Evolutionary conservation across 2,888 invertebrate species (phyloP).

Genomic region (Diaprepes abbreviatus): DNA sequence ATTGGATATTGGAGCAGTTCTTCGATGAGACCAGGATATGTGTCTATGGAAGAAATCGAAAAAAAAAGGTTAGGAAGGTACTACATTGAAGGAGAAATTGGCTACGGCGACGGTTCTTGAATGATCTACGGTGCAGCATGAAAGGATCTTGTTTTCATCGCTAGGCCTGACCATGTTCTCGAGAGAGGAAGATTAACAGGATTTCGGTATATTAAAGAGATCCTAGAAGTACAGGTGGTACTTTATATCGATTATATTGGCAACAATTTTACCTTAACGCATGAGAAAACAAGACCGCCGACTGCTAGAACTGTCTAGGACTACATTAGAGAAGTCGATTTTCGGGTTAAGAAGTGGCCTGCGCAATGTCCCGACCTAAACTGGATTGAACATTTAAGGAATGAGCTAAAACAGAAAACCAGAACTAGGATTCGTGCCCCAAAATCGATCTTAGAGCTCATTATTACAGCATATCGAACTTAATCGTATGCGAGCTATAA

Average conservation of each 20-base stretch:
- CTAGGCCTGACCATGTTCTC: too few species aligned
- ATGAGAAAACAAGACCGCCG: slow-evolving; percentile 42
- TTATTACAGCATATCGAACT: slow-evolving; percentile 40
- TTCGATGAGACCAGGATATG: too few species aligned
- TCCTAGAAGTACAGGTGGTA: slow-evolving; percentile 44
- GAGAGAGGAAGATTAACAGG: too few species aligned
- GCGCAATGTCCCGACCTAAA: slow-evolving; percentile 30
- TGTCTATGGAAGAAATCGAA: too few species aligned
- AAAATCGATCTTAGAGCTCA: too few species aligned
- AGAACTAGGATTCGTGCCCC: slow-evolving; percentile 34
- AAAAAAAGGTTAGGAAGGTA: too few species aligned
- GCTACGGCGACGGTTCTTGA: too few species aligned
- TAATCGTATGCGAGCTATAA: too few species aligned
- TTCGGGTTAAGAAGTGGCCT: slow-evolving; percentile 13
- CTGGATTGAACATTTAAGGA: slow-evolving; percentile 35
- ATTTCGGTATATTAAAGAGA: slow-evolving; percentile 39
- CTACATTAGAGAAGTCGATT: slow-evolving; percentile 33
- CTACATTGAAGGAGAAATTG: too few species aligned
- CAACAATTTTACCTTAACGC: slow-evolving; percentile 30
- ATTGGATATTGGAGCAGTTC: too few species aligned
- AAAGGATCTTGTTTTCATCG: too few species aligned
- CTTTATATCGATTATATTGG: slow-evolving; percentile 38
- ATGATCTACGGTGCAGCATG: too few species aligned
- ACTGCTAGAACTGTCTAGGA: slow-evolving; percentile 46
- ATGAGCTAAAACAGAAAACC: slow-evolving; percentile 22